Evolutionary conservation across 2,797 vertebrate species (phyloP).

Genomic region (Enoplosus armatus): DNA sequence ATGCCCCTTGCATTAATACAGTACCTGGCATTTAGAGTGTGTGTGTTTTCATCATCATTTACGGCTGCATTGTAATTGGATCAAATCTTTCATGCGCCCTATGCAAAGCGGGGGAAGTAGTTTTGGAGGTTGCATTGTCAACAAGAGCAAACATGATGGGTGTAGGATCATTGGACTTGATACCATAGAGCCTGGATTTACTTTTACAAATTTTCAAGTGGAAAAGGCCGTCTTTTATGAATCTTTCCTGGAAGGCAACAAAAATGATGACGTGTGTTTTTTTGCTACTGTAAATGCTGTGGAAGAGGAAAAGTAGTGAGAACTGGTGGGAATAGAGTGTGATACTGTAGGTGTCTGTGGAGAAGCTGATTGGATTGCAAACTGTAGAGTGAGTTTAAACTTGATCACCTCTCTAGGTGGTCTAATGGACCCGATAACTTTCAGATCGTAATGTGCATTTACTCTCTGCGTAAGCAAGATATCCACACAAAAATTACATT

Average conservation of each 20-base stretch:
- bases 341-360: constrained; percentile 25
- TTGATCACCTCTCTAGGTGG: constrained; percentile 28
- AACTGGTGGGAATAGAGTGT: constrained; percentile 17
- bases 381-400: constrained; percentile 29
- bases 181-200: constrained; percentile 54
- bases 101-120: constrained; percentile 22
- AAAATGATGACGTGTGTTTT: constrained; percentile 61
- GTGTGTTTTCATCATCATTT: constrained; percentile 54
- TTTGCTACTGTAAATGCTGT: constrained; percentile 38
- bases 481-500: not conserved
- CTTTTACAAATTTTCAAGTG: constrained; percentile 74
- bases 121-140: constrained; percentile 57
- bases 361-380: constrained; percentile 28
- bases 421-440: constrained; percentile 3
- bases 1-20: constrained; percentile 60
- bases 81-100: constrained; percentile 37
- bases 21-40: constrained; percentile 62
- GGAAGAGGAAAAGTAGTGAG: constrained; percentile 14
- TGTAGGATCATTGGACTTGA: constrained; percentile 68
- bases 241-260: constrained; percentile 66
- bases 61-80: constrained; percentile 53
- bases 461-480: not conserved
- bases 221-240: constrained; percentile 79
- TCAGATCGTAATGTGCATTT: not conserved
- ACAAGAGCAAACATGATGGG: constrained; percentile 56